phyloP scores from a whole-genome alignment of 1,140 invertebrate genomes.

The Parasteatoda tepidariorum region DNA sequence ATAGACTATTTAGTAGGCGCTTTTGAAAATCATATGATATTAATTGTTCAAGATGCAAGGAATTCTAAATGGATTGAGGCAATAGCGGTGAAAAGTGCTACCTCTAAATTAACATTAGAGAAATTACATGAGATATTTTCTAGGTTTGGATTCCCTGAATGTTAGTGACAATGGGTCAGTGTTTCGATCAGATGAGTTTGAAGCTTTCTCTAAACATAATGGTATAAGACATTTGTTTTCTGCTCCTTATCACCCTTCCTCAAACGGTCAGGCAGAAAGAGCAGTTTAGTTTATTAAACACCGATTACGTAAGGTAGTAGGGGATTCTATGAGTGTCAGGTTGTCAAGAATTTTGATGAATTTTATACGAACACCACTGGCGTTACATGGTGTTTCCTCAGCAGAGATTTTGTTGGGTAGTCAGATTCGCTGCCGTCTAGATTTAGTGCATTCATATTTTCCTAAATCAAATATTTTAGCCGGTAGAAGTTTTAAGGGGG shows the following conservation, averaged over 20 bases:
- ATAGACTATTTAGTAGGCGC: neutral
- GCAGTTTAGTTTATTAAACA: neutral
- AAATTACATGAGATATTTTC: conserved; percentile 5
- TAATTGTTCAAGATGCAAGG: conserved; percentile 7
- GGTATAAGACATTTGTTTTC: conserved; percentile 62
- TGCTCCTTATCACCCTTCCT: conserved; percentile 64
- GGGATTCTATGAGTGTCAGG: neutral
- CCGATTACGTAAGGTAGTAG: neutral
- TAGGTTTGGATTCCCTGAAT: conserved; percentile 65
- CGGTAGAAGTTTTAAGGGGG: neutral
- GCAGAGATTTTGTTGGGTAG: conserved; percentile 3
- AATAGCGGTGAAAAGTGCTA: neutral
- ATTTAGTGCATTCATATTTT: neutral
- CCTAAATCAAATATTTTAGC: neutral
- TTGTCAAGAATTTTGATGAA: conserved; percentile 7
- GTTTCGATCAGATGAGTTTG: conserved; percentile 65
- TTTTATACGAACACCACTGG: neutral
- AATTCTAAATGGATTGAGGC: conserved; percentile 21
- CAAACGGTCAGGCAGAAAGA: conserved; percentile 65
- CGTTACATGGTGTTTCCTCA: neutral
- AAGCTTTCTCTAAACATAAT: conserved; percentile 15
- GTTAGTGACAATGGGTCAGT: conserved; percentile 69
- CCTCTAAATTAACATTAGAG: neutral
- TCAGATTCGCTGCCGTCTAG: conserved; percentile 19
- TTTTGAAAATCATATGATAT: neutral